Base-by-base conservation (phyloP, 2,888 invertebrate genomes). In the Colostygia pectinataria region DNA sequence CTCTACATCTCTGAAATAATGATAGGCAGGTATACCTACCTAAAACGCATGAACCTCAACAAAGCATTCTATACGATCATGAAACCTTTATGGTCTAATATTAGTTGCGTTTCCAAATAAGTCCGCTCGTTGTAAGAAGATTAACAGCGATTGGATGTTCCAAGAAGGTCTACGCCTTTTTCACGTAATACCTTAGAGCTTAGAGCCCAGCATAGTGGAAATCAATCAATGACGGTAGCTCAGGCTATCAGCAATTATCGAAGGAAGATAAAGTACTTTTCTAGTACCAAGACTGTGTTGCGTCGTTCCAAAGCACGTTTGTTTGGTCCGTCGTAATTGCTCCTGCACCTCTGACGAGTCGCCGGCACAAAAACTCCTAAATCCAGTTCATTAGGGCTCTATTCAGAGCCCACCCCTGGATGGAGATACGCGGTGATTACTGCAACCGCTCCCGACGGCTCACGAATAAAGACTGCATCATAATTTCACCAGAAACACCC, bases 401-500 rank as follows among this genome's bases (percentile, higher is more conserved):
- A 90, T 90, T 90, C 90, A 90, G 75, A 73, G 79, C 78, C 82
- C 85, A 82, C 90, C 89, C 90, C 87, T 87, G 88, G 87, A 82
- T 88, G 87, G 86, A 89, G 90, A 90, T 87, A 88, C 89, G 86
- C 88, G 89, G 89, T 90, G 90, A 90, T 90, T 90, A 90, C 89
- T 89, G 88, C 89, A 88, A 89, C 89, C 89, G 89, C 88, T 89
- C 88, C 89, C 89, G 87, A 86, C 89, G 88, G 88, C 86, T 87
- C 87, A 88, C 90, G 83, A 87, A 88, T 90, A 90, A 89, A 89
- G 89, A 89, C 89, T 89, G 90, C 89, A 90, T 90, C 90, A 89
- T 90, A 90, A 90, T 90, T 90, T 86, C 85, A 89, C 86, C 86
- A 87, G 88, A 89, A 83, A 87, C 83, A 84, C 85, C 85, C 86